phyloP scores from a whole-genome alignment of 2,888 invertebrate genomes.

The Amiota communis region DNA sequence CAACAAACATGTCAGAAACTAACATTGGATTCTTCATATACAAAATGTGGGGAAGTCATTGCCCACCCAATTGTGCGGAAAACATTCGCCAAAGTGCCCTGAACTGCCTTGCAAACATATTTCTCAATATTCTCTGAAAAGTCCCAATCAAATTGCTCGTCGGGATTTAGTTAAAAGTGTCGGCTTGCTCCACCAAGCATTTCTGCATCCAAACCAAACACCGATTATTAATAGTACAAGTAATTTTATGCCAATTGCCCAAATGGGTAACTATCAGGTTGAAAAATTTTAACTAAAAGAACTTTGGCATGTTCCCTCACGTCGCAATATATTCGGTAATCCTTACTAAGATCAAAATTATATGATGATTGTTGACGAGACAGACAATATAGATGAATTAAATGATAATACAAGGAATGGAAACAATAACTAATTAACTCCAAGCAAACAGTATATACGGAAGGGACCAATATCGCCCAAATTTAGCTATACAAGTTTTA shows the following conservation, averaged over 20 bases:
- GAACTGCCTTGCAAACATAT: no score
- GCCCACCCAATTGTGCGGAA: no score
- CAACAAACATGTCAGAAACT: no score
- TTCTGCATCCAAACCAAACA: not conserved
- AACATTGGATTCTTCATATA: no score
- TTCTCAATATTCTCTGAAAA: not conserved
- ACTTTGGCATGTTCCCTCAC: not conserved
- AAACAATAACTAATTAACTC: no score
- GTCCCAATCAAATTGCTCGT: not conserved
- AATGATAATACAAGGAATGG: no score
- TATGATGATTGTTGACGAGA: not conserved
- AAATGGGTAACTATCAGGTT: not conserved
- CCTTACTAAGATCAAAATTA: not conserved
- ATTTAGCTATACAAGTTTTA: no score
- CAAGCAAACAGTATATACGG: not conserved
- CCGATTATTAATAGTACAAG: not conserved
- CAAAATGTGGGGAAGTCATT: no score
- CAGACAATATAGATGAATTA: not conserved
- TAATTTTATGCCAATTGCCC: not conserved
- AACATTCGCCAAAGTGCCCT: no score
- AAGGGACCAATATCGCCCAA: not conserved
- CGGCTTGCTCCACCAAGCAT: not conserved
- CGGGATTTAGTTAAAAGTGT: not conserved
- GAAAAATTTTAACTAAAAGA: not conserved
- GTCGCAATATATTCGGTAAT: slow-evolving; percentile 3